Conservation (phyloP, 2,113 vertebrate species). For the Lichenostomus cassidix region DNA sequence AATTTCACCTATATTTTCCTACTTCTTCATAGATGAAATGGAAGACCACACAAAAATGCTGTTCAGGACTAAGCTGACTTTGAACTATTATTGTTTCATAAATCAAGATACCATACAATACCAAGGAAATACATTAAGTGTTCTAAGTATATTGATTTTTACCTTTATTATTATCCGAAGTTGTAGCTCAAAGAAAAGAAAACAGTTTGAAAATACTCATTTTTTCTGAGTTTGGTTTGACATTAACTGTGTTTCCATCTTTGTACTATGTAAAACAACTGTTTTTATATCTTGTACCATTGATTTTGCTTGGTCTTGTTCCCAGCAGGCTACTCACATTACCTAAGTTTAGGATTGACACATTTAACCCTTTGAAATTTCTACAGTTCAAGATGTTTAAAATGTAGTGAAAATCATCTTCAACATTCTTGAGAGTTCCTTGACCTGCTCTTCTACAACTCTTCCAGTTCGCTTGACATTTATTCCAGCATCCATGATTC, state of each 20-base stretch:
- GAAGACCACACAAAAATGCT: not conserved
- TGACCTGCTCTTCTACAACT: not conserved
- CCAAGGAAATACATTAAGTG: not conserved
- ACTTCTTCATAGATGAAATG: fast-evolving
- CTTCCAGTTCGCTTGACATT: not conserved
- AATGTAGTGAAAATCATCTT: not conserved
- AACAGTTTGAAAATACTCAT: not conserved
- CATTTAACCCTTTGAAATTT: not conserved
- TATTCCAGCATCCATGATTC: not conserved
- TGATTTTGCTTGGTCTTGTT: not conserved
- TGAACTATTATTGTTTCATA: not conserved
- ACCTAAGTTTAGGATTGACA: not conserved
- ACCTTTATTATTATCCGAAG: not conserved
- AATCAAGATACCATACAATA: not conserved
- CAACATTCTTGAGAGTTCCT: not conserved
- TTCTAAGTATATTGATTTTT: not conserved
- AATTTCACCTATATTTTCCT: not conserved
- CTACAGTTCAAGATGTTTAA: not conserved
- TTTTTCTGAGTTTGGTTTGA: not conserved
- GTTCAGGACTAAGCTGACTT: not conserved
- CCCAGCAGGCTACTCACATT: not conserved
- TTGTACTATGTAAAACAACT: not conserved
- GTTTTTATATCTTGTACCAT: not conserved
- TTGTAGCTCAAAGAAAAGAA: not conserved
- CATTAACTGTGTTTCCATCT: not conserved